These are phyloP conservation scores for Aurelia sp. DNA, from an alignment of 30 jellyfish, hydroid and myxozoan species.

Conservation along the genomic window DNA sequence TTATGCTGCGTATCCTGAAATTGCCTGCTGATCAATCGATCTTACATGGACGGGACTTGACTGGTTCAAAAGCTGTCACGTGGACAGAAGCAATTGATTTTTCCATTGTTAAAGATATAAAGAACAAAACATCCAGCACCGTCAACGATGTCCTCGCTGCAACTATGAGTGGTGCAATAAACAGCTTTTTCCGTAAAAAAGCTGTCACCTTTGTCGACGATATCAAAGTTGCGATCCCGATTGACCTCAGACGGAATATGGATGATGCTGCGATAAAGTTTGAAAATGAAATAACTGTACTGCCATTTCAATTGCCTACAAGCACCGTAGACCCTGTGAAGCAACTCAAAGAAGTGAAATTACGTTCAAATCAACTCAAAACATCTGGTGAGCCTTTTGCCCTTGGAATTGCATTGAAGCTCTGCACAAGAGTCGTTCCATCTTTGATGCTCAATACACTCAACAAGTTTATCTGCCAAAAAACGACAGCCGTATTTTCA, in stretches of 20 bases:
- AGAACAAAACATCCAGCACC: conserved; percentile 57
- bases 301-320: conserved; percentile 61
- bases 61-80: conserved; percentile 64
- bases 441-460: conserved; percentile 37
- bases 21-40: conserved; percentile 45
- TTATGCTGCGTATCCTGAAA: conserved; percentile 43
- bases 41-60: conserved; percentile 58
- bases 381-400: conserved; percentile 85
- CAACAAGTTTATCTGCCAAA: conserved; percentile 56
- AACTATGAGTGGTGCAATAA: conserved; percentile 55
- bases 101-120: conserved; percentile 57
- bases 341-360: conserved; percentile 50
- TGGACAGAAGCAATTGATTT: conserved; percentile 84
- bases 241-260: conserved; percentile 68
- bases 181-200: conserved; percentile 25
- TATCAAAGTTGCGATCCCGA: conserved; percentile 69
- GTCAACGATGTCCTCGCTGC: conserved; percentile 81
- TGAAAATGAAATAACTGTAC: conserved; percentile 64
- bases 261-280: conserved; percentile 68
- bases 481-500: conserved; percentile 77
- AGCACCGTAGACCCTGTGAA: conserved; percentile 16
- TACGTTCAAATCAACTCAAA: conserved; percentile 56
- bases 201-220: conserved; percentile 10
- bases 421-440: conserved; percentile 68
- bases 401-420: conserved; percentile 43